Base-by-base conservation (phyloP, 2,797 vertebrate species). In the Spinus pinus region DNA sequence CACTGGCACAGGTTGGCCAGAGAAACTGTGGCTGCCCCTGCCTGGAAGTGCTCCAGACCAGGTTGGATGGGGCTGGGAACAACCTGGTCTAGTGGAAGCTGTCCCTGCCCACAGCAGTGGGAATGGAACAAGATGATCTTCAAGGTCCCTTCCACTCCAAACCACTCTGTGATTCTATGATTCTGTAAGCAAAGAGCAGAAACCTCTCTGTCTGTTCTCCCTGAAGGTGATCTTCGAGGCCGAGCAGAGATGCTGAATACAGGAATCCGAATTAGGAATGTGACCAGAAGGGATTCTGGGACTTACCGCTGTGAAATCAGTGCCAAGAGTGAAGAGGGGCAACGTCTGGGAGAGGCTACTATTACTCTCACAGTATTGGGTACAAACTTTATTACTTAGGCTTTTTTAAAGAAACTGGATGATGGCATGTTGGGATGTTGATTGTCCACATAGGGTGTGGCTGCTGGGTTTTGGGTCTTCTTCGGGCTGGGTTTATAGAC, bases 241-340 rank as follows among this genome's bases (percentile, higher is more conserved):
- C 98, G 99, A 75, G 99, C 99, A 2, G 97, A 97, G 91, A 99
- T 99, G 60, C 94, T 97, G 2, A 98, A 98, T 24, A 99, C 99
- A 74, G 99, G 98, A 24, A 99, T 99, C 83, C 98, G 95, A 12
- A 98, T 99, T 88, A 97, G 65, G 37, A 97, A 95, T 57, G 99
- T 99, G 88, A 99, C 98, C 46, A 98, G 99, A 97, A 98, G 95
- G 19, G 99, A 99, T 56, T 98, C 99, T 1, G 99, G 99, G 11
- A 98, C 98, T 75, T 99, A 99, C 78, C 99, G 99, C 37, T 99
- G 99, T 47, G 99, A 99, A 98, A 98, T 99, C 95, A 99, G 98
- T 12, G 98, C 98, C n/a, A 97, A 98, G 9, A 88, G 86, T 0
- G 99, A 99, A 96, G 51, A 97, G 14, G 93, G 98, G 28, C 98